Conservation (phyloP, 2,797 vertebrate genomes). For the Lithobates pipiens region DNA sequence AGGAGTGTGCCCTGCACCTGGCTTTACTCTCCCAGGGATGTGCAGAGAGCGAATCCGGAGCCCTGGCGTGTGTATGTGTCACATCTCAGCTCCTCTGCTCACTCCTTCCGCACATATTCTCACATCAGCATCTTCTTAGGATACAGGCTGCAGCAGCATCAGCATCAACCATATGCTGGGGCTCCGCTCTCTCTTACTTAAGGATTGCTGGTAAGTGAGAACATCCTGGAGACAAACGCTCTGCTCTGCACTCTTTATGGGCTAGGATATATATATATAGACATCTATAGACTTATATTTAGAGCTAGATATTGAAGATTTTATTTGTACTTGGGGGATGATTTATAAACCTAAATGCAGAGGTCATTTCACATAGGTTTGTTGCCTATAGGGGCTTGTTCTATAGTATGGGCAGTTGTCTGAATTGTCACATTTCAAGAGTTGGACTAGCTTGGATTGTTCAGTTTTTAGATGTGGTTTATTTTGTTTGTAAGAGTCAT, state of each 20-base stretch:
- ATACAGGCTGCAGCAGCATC: slow-evolving; percentile 22
- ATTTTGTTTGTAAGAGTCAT: not conserved
- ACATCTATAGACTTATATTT: too few relatives aligned
- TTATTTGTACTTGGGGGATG: too few relatives aligned
- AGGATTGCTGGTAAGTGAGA: slow-evolving; percentile 49
- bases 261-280: too few relatives aligned
- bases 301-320: too few relatives aligned
- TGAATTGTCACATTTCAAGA: not conserved
- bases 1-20: slow-evolving; percentile 72
- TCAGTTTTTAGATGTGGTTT: not conserved
- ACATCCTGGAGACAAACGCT: not conserved
- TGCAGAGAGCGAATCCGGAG: slow-evolving; percentile 63
- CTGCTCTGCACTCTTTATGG: not conserved
- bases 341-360: not conserved
- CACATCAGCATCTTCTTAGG: slow-evolving; percentile 47
- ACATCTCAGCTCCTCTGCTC: slow-evolving; percentile 40
- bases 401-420: not conserved
- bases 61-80: slow-evolving; percentile 34
- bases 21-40: slow-evolving; percentile 63
- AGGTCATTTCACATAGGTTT: not conserved
- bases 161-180: slow-evolving; percentile 17
- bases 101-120: slow-evolving; percentile 39
- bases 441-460: not conserved
- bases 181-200: slow-evolving; percentile 36
- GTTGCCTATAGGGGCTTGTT: too few relatives aligned